A percentile compares a stretch with the other conserved stretches of the same genome.
Evolutionary conservation across 1,140 invertebrate genomes (phyloP).

Genomic region (Contarinia nasturtii): DNA sequence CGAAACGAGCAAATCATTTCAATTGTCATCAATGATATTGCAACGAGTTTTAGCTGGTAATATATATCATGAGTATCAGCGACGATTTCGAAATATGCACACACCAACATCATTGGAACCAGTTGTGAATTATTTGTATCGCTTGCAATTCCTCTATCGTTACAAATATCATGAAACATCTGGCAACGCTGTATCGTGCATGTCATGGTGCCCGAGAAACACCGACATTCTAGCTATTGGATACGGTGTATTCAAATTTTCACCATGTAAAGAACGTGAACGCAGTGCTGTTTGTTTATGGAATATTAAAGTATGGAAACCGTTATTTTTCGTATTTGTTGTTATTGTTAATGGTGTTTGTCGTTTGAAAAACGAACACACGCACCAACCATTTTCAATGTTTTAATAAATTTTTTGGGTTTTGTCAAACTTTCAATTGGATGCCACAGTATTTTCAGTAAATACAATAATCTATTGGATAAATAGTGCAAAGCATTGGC

Average conservation of each 20-base stretch:
- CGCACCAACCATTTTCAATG: no score
- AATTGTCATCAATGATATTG: conserved; percentile 36
- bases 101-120: conserved; percentile 34
- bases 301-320: conserved; percentile 46
- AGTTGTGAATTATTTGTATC: conserved; percentile 39
- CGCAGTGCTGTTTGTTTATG: conserved; percentile 54
- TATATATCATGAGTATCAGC: conserved; percentile 37
- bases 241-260: conserved; percentile 41
- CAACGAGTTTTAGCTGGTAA: conserved; percentile 48
- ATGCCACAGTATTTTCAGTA: no score
- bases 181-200: conserved; percentile 29
- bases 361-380: not conserved
- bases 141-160: conserved; percentile 40
- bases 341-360: not conserved
- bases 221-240: conserved; percentile 43
- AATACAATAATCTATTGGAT: no score
- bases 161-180: conserved; percentile 27
- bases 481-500: no score
- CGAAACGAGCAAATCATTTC: conserved; percentile 27
- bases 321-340: not conserved
- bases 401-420: not conserved
- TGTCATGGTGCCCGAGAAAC: conserved; percentile 44
- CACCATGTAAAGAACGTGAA: conserved; percentile 10
- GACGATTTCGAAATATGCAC: conserved; percentile 40
- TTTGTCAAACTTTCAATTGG: not conserved